Conservation (phyloP, 2,888 invertebrate species). For the Agrilus mali region DNA sequence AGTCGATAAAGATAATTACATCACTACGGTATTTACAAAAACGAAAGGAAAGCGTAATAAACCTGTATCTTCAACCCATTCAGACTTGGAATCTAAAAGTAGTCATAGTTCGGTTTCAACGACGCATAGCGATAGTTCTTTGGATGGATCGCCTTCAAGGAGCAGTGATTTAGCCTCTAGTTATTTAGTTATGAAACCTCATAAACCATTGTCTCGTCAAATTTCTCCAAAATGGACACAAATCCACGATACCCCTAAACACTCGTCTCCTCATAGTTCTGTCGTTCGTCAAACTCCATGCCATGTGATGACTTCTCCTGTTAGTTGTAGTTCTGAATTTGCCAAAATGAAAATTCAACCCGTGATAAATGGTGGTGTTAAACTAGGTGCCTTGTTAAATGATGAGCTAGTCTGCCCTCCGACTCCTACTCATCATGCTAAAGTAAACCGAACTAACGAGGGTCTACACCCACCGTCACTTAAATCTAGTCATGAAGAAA, state of each 20-base stretch:
- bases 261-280: too few relatives aligned
- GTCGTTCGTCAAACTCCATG: too few relatives aligned
- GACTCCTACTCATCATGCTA: slow-evolving; percentile 76
- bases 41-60: slow-evolving; percentile 18
- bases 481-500: slow-evolving; percentile 35
- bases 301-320: too few relatives aligned
- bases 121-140: slow-evolving; percentile 22
- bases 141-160: slow-evolving; percentile 11
- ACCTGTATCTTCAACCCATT: slow-evolving; percentile 27
- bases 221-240: slow-evolving; percentile 31
- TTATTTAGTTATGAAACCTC: slow-evolving; percentile 37
- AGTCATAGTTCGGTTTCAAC: slow-evolving; percentile 29
- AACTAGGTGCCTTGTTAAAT: slow-evolving; percentile 9
- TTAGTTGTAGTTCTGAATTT: too few relatives aligned
- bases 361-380: too few relatives aligned
- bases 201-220: slow-evolving; percentile 57
- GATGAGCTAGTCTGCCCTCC: slow-evolving; percentile 65
- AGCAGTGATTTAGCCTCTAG: slow-evolving; percentile 6
- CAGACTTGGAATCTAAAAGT: slow-evolving; percentile 25
- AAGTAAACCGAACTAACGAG: slow-evolving; percentile 43
- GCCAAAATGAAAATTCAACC: too few relatives aligned
- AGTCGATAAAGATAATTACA: slow-evolving; percentile 62
- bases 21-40: slow-evolving; percentile 49
- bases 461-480: slow-evolving; percentile 36
- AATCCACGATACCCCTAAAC: slow-evolving; percentile 15